These are phyloP conservation scores for Onchidella celtica DNA, from an alignment of 2,888 invertebrate genomes.

Conservation along the genomic window DNA sequence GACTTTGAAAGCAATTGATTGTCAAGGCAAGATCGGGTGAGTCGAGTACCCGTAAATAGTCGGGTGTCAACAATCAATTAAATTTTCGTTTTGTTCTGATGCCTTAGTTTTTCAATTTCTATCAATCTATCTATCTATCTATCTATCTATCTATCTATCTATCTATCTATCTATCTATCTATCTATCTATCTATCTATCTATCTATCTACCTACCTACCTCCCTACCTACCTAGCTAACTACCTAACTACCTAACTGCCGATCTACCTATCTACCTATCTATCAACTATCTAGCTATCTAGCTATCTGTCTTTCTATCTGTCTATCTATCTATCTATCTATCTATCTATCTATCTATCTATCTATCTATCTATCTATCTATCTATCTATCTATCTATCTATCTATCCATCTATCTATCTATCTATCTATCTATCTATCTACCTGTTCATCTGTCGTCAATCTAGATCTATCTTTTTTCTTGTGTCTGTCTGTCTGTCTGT, in stretches of 20 bases:
- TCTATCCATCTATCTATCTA: not conserved
- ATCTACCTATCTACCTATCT: slow-evolving; percentile 1
- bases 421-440: not conserved
- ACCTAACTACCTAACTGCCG: not conserved
- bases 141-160: slow-evolving; percentile 32
- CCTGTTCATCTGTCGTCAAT: not conserved
- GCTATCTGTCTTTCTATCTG: not conserved
- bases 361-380: not conserved
- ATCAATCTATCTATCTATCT: too few species aligned
- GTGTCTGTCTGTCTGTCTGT: not conserved
- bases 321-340: slow-evolving; percentile 3
- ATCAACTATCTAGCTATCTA: not conserved
- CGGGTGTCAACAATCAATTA: too few species aligned
- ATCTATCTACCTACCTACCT: not conserved
- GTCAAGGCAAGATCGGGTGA: too few species aligned
- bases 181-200: not conserved
- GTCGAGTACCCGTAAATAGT: too few species aligned
- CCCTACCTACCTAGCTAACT: not conserved
- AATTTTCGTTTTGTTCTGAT: too few species aligned
- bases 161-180: slow-evolving; percentile 20
- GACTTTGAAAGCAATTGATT: too few species aligned
- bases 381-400: slow-evolving; percentile 3
- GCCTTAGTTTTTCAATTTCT: too few species aligned
- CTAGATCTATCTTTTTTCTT: too few species aligned
- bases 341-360: not conserved